A percentile compares a stretch with the other conserved stretches of the same genome.
phyloP scores from a whole-genome alignment of 2,797 vertebrate genomes.

The Clarias platycephalus region DNA sequence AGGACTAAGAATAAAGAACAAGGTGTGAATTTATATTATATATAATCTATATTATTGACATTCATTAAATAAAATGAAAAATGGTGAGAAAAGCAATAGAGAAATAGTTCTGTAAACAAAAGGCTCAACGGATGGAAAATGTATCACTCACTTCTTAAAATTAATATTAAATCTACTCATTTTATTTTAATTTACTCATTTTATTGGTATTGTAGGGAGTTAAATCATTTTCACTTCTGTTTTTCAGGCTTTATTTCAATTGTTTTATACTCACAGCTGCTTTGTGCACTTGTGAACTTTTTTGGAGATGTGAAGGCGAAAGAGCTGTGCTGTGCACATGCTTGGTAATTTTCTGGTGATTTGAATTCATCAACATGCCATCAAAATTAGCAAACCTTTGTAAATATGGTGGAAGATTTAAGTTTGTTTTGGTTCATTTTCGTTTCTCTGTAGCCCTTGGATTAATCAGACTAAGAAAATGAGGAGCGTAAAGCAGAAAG shows the following conservation, averaged over 20 bases:
- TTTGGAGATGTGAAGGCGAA: no score
- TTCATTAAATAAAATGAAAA: neutral
- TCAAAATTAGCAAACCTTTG: no score
- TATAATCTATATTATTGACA: neutral
- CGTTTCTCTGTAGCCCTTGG: neutral
- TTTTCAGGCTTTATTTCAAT: no score
- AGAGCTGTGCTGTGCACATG: no score
- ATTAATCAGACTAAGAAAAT: neutral
- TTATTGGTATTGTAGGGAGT: no score
- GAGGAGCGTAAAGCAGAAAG: neutral
- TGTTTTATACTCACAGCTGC: no score
- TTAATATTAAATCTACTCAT: neutral
- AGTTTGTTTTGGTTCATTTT: neutral
- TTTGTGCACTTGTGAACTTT: no score
- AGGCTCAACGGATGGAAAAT: neutral
- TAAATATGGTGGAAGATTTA: no score
- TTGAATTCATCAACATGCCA: no score
- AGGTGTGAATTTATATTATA: neutral
- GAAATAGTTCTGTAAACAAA: neutral
- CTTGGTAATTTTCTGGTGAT: no score
- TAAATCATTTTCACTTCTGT: no score
- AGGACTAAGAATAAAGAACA: neutral
- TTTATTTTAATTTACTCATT: no score
- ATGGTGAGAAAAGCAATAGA: neutral
- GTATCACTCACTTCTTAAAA: neutral